Conservation (phyloP, 1,140 invertebrate species). For the Charaxes varanes region DNA sequence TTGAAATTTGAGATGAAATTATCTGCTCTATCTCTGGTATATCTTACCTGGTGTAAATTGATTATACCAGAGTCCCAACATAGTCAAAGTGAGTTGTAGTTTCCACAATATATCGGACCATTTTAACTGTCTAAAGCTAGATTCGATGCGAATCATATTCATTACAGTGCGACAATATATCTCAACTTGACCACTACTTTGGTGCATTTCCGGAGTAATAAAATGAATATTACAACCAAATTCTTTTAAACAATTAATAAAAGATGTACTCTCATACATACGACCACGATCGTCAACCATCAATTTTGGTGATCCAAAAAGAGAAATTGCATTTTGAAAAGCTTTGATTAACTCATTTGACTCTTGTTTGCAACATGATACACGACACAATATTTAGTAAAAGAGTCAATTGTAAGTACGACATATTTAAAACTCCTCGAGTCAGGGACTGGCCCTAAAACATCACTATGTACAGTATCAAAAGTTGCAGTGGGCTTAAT, state of each 20-base stretch:
- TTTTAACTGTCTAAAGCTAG: no score
- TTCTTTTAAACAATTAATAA: conserved; percentile 4
- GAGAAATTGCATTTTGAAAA: conserved; percentile 2
- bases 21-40: no score
- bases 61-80: no score
- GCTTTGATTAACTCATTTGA: background rate
- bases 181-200: no score
- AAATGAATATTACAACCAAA: conserved; percentile 1
- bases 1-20: no score
- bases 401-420: conserved; percentile 9
- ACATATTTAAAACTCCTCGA: conserved; percentile 10
- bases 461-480: conserved; percentile 6
- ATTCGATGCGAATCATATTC: no score
- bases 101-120: no score
- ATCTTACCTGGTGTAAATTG: no score
- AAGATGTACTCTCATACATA: conserved; percentile 2
- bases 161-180: no score
- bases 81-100: no score
- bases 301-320: conserved; percentile 11
- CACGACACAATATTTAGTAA: conserved; percentile 9
- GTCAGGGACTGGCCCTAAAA: conserved; percentile 5
- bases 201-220: no score
- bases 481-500: conserved; percentile 8
- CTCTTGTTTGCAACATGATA: conserved; percentile 12
- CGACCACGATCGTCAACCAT: conserved; percentile 7